phyloP scores from a whole-genome alignment of 2,113 vertebrate species.

The Scolopax mira region DNA sequence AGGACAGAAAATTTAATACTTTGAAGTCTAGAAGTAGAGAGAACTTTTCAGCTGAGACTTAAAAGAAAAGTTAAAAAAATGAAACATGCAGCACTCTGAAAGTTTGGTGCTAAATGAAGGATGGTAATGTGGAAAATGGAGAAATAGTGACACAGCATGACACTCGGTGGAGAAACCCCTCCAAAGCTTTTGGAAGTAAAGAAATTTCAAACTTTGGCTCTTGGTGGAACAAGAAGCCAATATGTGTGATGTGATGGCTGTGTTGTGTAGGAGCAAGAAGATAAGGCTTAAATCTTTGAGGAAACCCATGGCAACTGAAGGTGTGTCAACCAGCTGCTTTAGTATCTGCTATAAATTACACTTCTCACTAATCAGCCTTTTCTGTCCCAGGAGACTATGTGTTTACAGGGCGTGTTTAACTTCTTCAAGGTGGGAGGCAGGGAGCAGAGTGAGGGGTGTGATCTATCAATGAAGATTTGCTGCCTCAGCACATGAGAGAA shows the following conservation, averaged over 20 bases:
- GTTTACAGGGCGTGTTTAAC: not conserved
- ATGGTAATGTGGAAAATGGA: not conserved
- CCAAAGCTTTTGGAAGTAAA: not conserved
- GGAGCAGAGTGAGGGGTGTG: not conserved
- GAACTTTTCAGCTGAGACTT: not conserved
- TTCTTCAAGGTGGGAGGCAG: not conserved
- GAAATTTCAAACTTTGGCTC: not conserved
- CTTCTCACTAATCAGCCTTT: not conserved
- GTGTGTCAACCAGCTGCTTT: not conserved
- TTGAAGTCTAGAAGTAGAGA: not conserved
- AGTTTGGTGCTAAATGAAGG: not conserved
- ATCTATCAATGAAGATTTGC: not conserved
- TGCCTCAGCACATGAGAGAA: not conserved
- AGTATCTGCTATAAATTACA: not conserved
- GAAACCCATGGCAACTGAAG: not conserved
- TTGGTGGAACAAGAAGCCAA: fast-evolving
- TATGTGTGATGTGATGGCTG: not conserved
- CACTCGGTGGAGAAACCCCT: not conserved
- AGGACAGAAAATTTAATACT: not conserved
- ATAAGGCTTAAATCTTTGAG: not conserved
- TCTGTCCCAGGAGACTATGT: fast-evolving
- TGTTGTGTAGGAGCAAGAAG: not conserved
- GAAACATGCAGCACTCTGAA: not conserved
- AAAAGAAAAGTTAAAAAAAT: not conserved
- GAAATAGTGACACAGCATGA: not conserved